phyloP scores from a whole-genome alignment of 2,113 vertebrate species.

The Spea bombifrons region DNA sequence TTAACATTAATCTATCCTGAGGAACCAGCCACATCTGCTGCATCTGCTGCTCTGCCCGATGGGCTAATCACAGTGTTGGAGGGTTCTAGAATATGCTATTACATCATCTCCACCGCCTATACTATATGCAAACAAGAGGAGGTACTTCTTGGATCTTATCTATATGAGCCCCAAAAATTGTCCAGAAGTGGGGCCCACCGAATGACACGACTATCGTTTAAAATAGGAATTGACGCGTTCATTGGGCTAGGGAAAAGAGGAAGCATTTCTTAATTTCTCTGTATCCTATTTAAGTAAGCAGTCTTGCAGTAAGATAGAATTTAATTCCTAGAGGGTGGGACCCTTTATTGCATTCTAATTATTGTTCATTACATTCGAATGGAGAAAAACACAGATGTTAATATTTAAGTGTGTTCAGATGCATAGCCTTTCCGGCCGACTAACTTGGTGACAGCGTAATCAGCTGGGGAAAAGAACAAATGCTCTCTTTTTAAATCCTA shows the following conservation, averaged over 20 bases:
- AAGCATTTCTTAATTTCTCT: background rate
- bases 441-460: too few species aligned
- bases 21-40: too few species aligned
- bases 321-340: background rate
- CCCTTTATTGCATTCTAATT: background rate
- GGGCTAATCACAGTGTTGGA: too few species aligned
- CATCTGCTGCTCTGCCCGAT: too few species aligned
- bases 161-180: too few species aligned
- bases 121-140: too few species aligned
- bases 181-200: too few species aligned
- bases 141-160: too few species aligned
- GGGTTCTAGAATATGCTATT: too few species aligned
- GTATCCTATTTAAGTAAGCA: background rate
- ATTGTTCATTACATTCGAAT: background rate
- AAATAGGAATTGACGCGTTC: background rate
- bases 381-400: background rate
- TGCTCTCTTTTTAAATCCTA: background rate
- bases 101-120: too few species aligned
- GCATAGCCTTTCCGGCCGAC: background rate
- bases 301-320: background rate
- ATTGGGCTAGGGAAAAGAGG: background rate
- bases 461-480: background rate
- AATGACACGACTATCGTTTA: too few species aligned
- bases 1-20: too few species aligned
- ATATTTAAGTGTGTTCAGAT: background rate